A percentile compares a stretch with the other conserved stretches of the same genome.
Conservation (phyloP, 2,888 invertebrate genomes). For the Dichetophora obliterata region DNA sequence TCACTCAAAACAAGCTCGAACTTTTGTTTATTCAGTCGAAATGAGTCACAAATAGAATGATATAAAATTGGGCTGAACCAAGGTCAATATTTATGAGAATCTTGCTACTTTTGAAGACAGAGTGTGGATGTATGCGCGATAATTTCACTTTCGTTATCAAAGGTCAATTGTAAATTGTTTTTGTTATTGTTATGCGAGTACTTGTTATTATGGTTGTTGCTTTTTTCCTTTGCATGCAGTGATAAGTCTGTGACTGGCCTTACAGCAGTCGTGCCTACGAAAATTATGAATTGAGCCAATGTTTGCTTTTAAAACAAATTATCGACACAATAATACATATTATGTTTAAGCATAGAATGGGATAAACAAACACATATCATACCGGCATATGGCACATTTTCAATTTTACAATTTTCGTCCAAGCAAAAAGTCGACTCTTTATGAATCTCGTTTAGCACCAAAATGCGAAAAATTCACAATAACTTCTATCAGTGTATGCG, state of each 20-base stretch:
- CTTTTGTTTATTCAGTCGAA: not conserved
- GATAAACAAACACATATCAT: no score
- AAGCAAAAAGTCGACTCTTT: no score
- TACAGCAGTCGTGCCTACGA: not conserved
- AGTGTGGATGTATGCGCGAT: not conserved
- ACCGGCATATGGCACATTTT: no score
- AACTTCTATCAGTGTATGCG: no score
- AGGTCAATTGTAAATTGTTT: conserved; percentile 35
- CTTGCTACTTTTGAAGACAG: not conserved
- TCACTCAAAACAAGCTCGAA: not conserved
- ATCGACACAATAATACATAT: no score
- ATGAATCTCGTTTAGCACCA: no score
- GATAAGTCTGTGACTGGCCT: conserved; percentile 4
- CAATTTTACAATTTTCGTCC: no score
- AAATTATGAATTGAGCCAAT: not conserved
- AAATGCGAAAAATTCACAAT: no score
- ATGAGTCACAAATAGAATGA: not conserved
- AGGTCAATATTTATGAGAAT: not conserved
- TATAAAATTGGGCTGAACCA: not conserved
- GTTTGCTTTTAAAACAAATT: not conserved
- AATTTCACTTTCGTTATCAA: conserved; percentile 39
- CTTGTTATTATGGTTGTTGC: not conserved
- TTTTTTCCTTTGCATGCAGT: conserved; percentile 20
- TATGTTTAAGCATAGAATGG: no score
- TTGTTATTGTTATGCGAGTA: not conserved